Base-by-base conservation (phyloP, 2,113 vertebrate genomes). In the Vulpes ferrilata region DNA sequence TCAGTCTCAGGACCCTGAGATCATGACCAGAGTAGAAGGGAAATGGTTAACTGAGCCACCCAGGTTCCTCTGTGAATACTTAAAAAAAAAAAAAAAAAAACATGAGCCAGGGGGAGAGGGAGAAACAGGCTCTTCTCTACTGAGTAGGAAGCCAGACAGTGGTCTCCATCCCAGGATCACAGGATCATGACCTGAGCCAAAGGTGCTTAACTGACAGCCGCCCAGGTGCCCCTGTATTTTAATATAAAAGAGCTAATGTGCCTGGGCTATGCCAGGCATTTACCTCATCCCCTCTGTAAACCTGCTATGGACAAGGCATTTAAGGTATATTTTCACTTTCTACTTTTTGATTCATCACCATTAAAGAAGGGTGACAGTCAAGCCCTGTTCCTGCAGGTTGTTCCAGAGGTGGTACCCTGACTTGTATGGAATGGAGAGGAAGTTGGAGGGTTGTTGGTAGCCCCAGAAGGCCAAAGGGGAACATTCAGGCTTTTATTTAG, bases 401-500 rank as follows among this genome's bases (percentile, higher is more conserved):
- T 76, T 65, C 4, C 20, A 51, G 19, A 62, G 2, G 0, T 16
- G 2, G 0, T 32, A 1, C n/a, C 11, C 19, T 11, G 11, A 32
- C 57, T 60, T 59, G 1, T 17, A 1, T 55, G 53, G 43, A 43
- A 22, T 13, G 13, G 38, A 85, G 53, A 35, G 85, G 71, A 86
- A 10, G 7, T 6, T 64, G 27, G n/a, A 57, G 23, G 9, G 43
- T 38, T n/a, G 35, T 71, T 20, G 4, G 32, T 65, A 53, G 16
- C 25, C 20, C 32, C 62, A 23, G 2, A 53, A 4, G 3, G 9
- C n/a, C 2, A 43, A 16, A 13, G 81, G 38, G 51, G 51, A 27
- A 7, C 6, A 0, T 4, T 8, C 3, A 16, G 32, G 8, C 10
- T 76, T 80, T 2, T 2, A 15, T 13, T 27, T 53, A n/a, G 10